Evolutionary conservation across 2,888 invertebrate species (phyloP), one percentile per base, ranked within the genome.

Genomic region (Fabriciana adippe): DNA sequence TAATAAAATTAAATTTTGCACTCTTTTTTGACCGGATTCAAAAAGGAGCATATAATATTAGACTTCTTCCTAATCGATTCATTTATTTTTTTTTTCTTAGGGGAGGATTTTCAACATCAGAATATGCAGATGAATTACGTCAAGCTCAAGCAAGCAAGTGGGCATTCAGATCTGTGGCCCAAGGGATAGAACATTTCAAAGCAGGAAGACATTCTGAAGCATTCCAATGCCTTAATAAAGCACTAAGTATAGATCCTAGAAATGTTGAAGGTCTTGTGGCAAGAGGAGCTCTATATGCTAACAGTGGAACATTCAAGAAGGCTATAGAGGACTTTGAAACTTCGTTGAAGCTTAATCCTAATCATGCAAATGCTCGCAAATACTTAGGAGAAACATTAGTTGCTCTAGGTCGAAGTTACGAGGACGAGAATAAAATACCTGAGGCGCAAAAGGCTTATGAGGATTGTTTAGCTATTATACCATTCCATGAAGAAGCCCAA

Each of bases 301-400:
- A 99, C 85, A 97, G 97, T 82, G 98, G 98, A 73, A 97, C 96
- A 78, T 98, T 97, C 88, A 96, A 97, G 78, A 97, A 97, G 84
- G 99, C 99, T 0, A 97, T 99, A 74, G 97, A 97, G 78, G 99
- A 99, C 86, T 98, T 99, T 87, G 98, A 98, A 88, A 96, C 96
- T 26, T 98, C 99, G 5, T 87, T 99, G 51, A 96, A 97, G 84
- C 86, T 97, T 55, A 97, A 99, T 88, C 96, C 97, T 1, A 96
- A 95, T 72, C 99, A 99, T 87, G 96, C 96, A 2, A 99, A 99
- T 89, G 99, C 98, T 47, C 95, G 97, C 67, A 98, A 98, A 85
- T 99, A 99, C 89, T 95, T 98, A 93, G 97, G 97, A 47, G 98
- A 99, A 87, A 99, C 98, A 0, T 89, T 98, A 55, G 96, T 98